Evolutionary conservation across 2,888 invertebrate genomes (phyloP).

Genomic region (Lysandra coridon): DNA sequence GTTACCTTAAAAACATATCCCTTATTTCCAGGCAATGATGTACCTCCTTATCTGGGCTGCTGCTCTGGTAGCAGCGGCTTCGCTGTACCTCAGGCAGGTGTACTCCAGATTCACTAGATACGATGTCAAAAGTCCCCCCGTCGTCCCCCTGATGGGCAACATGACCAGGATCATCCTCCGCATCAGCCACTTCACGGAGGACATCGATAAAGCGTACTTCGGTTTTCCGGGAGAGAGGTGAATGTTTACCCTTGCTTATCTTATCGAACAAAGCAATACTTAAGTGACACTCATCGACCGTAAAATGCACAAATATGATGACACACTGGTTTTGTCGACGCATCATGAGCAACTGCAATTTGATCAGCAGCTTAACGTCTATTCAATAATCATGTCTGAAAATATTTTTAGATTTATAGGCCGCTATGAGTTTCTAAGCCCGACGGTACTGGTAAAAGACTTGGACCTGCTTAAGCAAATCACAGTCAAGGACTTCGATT

Average conservation of each 20-base stretch:
- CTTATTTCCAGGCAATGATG: slow-evolving; percentile 44
- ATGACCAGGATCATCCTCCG: slow-evolving; percentile 47
- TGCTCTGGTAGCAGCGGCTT: slow-evolving; percentile 45
- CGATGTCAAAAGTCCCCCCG: slow-evolving; percentile 51
- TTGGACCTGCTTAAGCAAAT: slow-evolving; percentile 69
- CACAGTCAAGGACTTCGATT: slow-evolving; percentile 74
- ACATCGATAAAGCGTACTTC: slow-evolving; percentile 44
- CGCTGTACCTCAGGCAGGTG: slow-evolving; percentile 47
- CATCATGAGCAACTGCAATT: not conserved
- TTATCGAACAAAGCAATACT: slow-evolving; percentile 45
- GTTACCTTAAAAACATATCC: not conserved
- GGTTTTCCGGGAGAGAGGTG: slow-evolving; percentile 51
- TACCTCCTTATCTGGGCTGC: slow-evolving; percentile 48
- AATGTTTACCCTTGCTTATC: slow-evolving; percentile 38
- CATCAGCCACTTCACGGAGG: slow-evolving; percentile 44
- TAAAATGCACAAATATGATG: not conserved
- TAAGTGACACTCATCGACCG: not conserved
- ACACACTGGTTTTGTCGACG: no score
- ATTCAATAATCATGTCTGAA: slow-evolving; percentile 16
- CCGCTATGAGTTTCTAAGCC: slow-evolving; percentile 60
- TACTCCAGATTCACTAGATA: slow-evolving; percentile 49
- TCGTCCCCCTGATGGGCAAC: slow-evolving; percentile 55
- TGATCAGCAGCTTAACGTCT: not conserved
- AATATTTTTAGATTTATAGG: slow-evolving; percentile 54
- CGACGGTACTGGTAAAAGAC: slow-evolving; percentile 61